Evolutionary conservation across 2,888 invertebrate species (phyloP).

Genomic region (Ectropis crepuscularia): DNA sequence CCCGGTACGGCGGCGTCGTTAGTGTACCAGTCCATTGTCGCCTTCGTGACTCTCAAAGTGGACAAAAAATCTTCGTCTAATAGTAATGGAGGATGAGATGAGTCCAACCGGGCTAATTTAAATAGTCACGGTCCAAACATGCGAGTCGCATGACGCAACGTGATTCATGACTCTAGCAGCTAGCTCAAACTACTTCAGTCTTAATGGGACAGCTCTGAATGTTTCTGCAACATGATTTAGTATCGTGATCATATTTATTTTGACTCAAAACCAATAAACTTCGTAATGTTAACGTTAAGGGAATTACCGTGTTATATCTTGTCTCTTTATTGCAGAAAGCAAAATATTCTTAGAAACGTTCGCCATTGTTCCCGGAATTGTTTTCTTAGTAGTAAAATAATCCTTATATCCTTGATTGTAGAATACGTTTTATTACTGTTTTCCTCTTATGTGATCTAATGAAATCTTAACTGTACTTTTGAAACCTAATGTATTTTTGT

Average conservation of each 20-base stretch:
- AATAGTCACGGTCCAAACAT: constrained; percentile 43
- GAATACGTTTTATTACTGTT: constrained; percentile 2
- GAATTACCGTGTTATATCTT: not conserved
- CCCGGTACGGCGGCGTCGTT: constrained; percentile 47
- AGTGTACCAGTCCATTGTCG: constrained; percentile 44
- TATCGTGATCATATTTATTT: constrained; percentile 15
- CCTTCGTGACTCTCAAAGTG: constrained; percentile 48
- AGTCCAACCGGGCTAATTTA: constrained; percentile 44
- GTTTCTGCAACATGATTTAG: constrained; percentile 27
- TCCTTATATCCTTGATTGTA: constrained; percentile 12
- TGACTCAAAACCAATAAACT: constrained; percentile 5
- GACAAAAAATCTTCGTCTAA: constrained; percentile 48
- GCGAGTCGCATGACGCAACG: constrained; percentile 46
- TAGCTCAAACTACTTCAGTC: constrained; percentile 30
- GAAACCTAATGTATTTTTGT: constrained; percentile 22
- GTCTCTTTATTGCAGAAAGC: not conserved
- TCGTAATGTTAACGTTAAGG: constrained; percentile 4
- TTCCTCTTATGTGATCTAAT: constrained; percentile 20
- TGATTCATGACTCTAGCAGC: constrained; percentile 32
- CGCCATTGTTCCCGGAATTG: not conserved
- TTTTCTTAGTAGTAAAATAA: not conserved
- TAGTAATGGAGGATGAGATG: constrained; percentile 41
- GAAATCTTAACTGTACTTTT: constrained; percentile 27
- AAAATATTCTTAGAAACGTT: not conserved
- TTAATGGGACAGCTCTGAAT: constrained; percentile 28